These are phyloP conservation scores for Emmelina monodactyla DNA, from an alignment of 2,888 invertebrate species.

Conservation along the genomic window DNA sequence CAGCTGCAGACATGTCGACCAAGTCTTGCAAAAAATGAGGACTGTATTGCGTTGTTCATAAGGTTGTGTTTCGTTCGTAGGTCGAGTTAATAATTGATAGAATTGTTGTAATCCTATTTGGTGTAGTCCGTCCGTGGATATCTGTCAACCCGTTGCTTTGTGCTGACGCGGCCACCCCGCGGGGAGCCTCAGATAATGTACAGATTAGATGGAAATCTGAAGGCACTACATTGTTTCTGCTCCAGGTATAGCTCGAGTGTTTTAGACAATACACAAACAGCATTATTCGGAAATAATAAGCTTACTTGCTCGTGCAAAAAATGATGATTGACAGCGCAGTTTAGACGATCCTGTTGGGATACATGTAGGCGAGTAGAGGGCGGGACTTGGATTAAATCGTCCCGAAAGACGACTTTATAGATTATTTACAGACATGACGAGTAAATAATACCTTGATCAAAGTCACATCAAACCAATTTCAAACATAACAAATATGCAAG, in stretches of 20 bases:
- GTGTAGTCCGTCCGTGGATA: conserved; percentile 44
- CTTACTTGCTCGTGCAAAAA: too few species aligned
- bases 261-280: conserved; percentile 57
- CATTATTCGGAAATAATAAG: conserved; percentile 50
- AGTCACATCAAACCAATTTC: too few species aligned
- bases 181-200: conserved; percentile 53
- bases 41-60: too few species aligned
- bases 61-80: too few species aligned
- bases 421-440: too few species aligned
- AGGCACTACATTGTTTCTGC: conserved; percentile 52
- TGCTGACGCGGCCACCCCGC: conserved; percentile 47
- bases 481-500: too few species aligned
- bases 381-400: too few species aligned
- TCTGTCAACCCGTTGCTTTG: conserved; percentile 66
- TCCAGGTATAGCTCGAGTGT: conserved; percentile 39
- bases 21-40: neutral
- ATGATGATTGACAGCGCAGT: too few species aligned
- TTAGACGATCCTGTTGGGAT: too few species aligned
- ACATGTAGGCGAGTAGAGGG: too few species aligned
- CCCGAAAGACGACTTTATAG: too few species aligned
- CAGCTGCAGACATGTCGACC: conserved; percentile 30
- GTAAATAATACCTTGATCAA: too few species aligned
- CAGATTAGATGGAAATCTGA: conserved; percentile 60
- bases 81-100: conserved; percentile 24
- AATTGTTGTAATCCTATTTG: conserved; percentile 54